phyloP scores from a whole-genome alignment of 2,797 vertebrate genomes.

The Nannoperca obscura region DNA sequence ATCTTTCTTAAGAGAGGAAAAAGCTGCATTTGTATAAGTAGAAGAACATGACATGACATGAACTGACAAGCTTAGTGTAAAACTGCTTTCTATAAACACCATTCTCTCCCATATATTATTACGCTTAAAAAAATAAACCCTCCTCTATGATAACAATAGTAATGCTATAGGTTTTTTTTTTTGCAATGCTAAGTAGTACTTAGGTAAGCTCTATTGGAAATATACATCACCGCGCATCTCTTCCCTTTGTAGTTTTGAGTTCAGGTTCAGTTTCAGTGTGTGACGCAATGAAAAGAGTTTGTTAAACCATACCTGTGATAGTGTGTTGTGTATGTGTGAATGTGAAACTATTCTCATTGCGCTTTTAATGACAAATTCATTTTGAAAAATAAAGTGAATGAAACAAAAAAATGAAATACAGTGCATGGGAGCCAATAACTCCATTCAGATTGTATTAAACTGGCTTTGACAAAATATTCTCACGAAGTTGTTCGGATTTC shows the following conservation, averaged over 20 bases:
- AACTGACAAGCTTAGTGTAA: conserved; percentile 85
- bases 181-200: conserved; percentile 86
- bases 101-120: conserved; percentile 89
- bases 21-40: conserved; percentile 76
- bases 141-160: conserved; percentile 88
- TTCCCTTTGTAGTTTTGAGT: conserved; percentile 79
- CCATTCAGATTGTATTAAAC: conserved; percentile 71
- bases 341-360: conserved; percentile 59
- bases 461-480: conserved; percentile 65
- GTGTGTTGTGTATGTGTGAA: conserved; percentile 35
- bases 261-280: conserved; percentile 74
- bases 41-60: conserved; percentile 75
- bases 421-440: conserved; percentile 74
- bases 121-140: conserved; percentile 89
- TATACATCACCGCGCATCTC: conserved; percentile 80
- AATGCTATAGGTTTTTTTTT: conserved; percentile 83
- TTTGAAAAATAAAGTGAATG: conserved; percentile 72
- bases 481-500: conserved; percentile 43
- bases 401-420: conserved; percentile 69
- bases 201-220: conserved; percentile 85
- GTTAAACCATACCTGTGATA: conserved; percentile 48
- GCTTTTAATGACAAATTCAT: conserved; percentile 61
- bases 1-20: conserved; percentile 63
- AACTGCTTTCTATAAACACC: conserved; percentile 85
- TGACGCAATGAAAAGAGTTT: conserved; percentile 65